Base-by-base conservation (phyloP, 2,113 vertebrate species). In the Paracyprichromis sp. region DNA sequence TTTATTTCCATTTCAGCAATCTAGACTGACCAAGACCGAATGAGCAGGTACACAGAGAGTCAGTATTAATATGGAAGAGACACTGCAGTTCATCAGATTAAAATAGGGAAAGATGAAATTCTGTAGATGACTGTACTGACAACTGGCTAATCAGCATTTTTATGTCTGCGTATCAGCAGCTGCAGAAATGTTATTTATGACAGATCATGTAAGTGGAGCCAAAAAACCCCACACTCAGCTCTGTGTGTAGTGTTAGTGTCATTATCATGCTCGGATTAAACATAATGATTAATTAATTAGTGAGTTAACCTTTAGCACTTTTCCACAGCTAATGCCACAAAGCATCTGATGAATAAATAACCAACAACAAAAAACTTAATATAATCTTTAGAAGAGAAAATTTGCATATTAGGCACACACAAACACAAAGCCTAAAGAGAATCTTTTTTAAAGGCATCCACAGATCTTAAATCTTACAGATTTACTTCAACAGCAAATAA, bases 141-240 rank as follows among this genome's bases (percentile, higher is more conserved):
- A 84, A 82, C 71, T 71, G 45, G 66, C 83, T 76, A 82, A 90
- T 86, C 84, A 76, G 85, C 87, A 84, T 71, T 84, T 86, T 81
- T 63, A 84, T 59, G 43, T 80, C 80, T 56, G 84, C 8, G 4
- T 61, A 83, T 91, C 79, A 73, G 56, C 40, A 83, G 40, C 24
- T n/a, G 19, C 79, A 83, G 79, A 52, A 38, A 5, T 50, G 31
- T 13, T 45, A 19, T 78, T 80, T 34, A 69, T 85, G 83, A 89
- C 36, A 43, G 59, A 78, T 88, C 63, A 17, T 31, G 12, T 29
- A 31, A 76, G 45, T 14, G 81, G 7, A 83, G 45, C 47, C 26
- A 34, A 52, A 34, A 31, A 47, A 29, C 0, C 0, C 0, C 8
- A 47, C 40, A 71, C 69, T 7, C 40, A 45, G 21, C 21, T 73